These are phyloP conservation scores for Lethenteron camtschaticum DNA, from an alignment of 2,113 vertebrate genomes.

Conservation along the genomic window DNA sequence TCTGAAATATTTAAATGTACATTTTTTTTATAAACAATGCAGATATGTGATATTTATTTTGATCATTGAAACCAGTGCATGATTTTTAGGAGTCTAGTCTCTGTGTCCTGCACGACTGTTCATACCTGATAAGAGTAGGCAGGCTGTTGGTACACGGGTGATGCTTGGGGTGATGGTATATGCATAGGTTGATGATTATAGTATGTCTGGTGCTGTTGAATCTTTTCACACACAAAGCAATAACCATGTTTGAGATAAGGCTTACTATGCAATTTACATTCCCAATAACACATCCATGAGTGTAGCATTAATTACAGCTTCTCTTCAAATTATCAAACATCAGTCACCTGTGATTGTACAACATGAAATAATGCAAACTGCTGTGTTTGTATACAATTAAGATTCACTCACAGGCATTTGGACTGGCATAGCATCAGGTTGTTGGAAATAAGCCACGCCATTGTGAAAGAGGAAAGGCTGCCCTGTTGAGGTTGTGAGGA, in stretches of 20 bases:
- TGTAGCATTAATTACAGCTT: background rate
- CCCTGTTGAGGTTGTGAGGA: constrained; percentile 43
- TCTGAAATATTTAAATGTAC: too few relatives aligned
- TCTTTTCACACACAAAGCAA: background rate
- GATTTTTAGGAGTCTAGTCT: too few relatives aligned
- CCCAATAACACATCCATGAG: background rate
- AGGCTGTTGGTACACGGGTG: constrained; percentile 31
- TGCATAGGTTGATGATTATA: constrained; percentile 26
- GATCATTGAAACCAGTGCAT: too few relatives aligned
- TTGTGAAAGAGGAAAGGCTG: constrained; percentile 52
- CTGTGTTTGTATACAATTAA: constrained; percentile 11
- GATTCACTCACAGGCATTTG: constrained; percentile 31
- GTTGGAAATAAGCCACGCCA: constrained; percentile 54
- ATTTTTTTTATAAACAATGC: too few relatives aligned
- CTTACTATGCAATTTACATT: background rate
- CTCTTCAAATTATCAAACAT: background rate
- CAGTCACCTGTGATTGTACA: background rate
- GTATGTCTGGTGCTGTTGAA: constrained; percentile 16
- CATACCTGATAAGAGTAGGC: constrained; percentile 34
- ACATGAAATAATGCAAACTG: constrained; percentile 8
- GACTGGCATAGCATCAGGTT: constrained; percentile 23
- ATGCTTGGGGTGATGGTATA: constrained; percentile 22
- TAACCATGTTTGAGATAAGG: background rate
- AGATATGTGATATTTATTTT: too few relatives aligned
- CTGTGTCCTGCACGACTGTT: background rate